Evolutionary conservation across 2,797 vertebrate species (phyloP).

Genomic region (Nannoperca obscura): DNA sequence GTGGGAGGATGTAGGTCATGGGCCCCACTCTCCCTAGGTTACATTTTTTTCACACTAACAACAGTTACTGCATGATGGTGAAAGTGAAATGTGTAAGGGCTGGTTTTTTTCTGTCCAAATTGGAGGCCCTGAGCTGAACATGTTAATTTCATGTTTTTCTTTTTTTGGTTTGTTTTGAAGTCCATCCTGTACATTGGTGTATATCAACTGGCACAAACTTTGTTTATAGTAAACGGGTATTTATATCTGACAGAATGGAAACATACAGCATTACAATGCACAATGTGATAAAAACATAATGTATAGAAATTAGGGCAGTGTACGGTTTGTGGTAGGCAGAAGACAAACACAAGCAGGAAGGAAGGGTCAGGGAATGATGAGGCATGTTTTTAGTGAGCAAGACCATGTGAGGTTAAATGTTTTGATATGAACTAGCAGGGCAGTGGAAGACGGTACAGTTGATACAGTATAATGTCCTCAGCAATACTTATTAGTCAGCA

Average conservation of each 20-base stretch:
- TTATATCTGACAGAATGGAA: background rate
- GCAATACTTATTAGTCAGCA: slow-evolving; percentile 35
- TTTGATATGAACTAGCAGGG: slow-evolving; percentile 20
- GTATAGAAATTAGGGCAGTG: background rate
- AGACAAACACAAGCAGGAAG: background rate
- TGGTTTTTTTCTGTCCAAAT: background rate
- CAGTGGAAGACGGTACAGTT: slow-evolving; percentile 8
- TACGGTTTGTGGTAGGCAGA: background rate
- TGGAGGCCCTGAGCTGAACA: background rate
- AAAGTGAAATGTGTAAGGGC: background rate
- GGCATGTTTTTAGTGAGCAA: background rate
- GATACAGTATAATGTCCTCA: slow-evolving; percentile 37
- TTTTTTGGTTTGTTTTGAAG: background rate
- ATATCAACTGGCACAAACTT: background rate
- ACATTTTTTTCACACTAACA: slow-evolving; percentile 17
- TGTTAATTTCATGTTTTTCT: background rate
- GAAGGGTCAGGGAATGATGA: background rate
- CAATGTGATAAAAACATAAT: background rate
- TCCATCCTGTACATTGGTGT: background rate
- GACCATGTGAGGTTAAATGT: slow-evolving; percentile 14
- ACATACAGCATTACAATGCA: background rate
- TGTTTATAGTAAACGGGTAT: background rate
- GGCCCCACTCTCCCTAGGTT: slow-evolving; percentile 12
- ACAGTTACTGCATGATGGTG: background rate
- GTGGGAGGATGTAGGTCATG: slow-evolving; percentile 23